These are phyloP conservation scores for Valencia hispanica DNA, from an alignment of 2,797 vertebrate genomes.

Conservation along the genomic window DNA sequence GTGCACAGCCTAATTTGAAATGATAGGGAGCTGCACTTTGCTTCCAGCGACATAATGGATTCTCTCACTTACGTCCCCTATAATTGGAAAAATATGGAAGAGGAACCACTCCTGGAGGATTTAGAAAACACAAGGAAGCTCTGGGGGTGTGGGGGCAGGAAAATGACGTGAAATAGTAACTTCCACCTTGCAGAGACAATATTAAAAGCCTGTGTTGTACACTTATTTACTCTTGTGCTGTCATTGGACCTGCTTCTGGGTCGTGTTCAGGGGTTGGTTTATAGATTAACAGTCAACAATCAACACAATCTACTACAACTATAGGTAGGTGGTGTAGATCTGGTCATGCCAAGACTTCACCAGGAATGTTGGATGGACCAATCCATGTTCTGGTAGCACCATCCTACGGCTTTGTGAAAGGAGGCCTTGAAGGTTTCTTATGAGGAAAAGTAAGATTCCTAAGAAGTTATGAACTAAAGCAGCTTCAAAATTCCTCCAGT, in stretches of 20 bases:
- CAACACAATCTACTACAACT: too few species aligned
- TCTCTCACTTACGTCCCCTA: constrained; percentile 5
- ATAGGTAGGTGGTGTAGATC: too few species aligned
- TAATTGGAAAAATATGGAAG: neutral
- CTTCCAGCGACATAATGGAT: constrained; percentile 14
- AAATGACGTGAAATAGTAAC: neutral
- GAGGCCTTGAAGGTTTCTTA: too few species aligned
- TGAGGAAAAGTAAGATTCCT: too few species aligned
- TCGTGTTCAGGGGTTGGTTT: neutral
- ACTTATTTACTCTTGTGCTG: too few species aligned
- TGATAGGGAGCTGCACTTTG: constrained; percentile 8
- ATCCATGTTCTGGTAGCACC: too few species aligned
- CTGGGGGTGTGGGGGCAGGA: neutral
- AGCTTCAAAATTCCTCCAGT: too few species aligned
- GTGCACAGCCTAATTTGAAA: neutral
- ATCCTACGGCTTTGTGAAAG: too few species aligned
- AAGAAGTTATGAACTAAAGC: too few species aligned
- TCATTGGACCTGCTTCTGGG: neutral
- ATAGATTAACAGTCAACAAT: neutral
- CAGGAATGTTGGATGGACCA: too few species aligned
- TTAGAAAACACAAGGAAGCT: neutral
- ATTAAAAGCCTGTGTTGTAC: too few species aligned
- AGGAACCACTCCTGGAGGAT: neutral
- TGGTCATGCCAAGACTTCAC: too few species aligned
- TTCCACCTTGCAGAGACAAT: neutral